Evolutionary conservation across 2,797 vertebrate genomes (phyloP).

Genomic region (Platyrinchus mystaceus): DNA sequence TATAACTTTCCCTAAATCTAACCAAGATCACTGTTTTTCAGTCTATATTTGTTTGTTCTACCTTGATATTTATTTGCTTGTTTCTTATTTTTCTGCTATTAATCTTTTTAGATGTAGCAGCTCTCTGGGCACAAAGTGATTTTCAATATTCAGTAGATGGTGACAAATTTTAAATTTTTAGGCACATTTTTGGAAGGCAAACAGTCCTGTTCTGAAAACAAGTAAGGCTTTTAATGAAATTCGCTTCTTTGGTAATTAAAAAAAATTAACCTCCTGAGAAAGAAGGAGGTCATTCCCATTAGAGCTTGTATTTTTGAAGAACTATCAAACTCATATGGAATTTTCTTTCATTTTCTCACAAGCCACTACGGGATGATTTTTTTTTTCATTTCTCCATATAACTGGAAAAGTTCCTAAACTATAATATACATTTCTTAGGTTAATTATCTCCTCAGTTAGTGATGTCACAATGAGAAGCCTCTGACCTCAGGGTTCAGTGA

Average conservation of each 20-base stretch:
- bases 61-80: neutral
- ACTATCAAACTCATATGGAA: neutral
- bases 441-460: neutral
- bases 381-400: neutral
- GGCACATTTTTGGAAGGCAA: neutral
- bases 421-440: neutral
- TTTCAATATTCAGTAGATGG: neutral
- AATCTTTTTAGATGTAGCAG: neutral
- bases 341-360: neutral
- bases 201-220: neutral
- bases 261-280: neutral
- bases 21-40: neutral
- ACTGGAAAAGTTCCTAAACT: neutral
- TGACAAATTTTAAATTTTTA: neutral
- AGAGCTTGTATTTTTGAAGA: neutral
- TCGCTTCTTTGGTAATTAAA: neutral
- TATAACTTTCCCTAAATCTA: neutral
- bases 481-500: neutral
- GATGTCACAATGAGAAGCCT: neutral
- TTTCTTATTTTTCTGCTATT: neutral
- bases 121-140: neutral
- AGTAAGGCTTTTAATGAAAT: neutral
- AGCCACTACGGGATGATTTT: neutral
- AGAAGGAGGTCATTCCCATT: neutral
- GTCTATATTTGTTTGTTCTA: neutral